These are phyloP conservation scores for Lycocorax pyrrhopterus DNA, from an alignment of 2,113 vertebrate species.

Conservation along the genomic window DNA sequence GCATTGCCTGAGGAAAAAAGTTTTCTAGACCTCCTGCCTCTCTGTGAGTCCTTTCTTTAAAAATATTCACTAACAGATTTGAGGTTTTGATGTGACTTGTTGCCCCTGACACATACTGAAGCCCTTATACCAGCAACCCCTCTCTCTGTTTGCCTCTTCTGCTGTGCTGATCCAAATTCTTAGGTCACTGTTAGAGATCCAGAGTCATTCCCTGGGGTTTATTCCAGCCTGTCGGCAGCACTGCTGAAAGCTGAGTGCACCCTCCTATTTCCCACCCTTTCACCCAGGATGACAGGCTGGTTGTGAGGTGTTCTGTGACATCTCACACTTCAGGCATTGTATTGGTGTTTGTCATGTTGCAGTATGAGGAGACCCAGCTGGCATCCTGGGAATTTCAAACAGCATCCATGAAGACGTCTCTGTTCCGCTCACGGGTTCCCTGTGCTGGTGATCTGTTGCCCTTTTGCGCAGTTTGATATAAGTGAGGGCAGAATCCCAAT, in stretches of 20 bases:
- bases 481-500: background rate
- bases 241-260: background rate
- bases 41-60: background rate
- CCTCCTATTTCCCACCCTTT: background rate
- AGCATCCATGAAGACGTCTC: background rate
- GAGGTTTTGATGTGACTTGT: background rate
- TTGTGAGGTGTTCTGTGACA: background rate
- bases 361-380: background rate
- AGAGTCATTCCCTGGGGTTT: background rate
- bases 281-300: background rate
- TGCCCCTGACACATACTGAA: background rate
- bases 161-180: background rate
- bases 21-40: background rate
- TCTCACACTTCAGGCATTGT: background rate
- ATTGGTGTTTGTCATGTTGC: background rate
- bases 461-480: background rate
- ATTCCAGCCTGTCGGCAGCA: background rate
- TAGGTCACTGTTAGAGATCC: background rate
- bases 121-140: background rate
- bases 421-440: background rate
- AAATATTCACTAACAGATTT: background rate
- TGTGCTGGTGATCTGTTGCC: background rate
- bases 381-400: constrained; percentile 16
- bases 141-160: background rate
- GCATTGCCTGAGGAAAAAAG: background rate